Base-by-base conservation (phyloP, 2,888 invertebrate species). In the Lamellibrachia satsuma region DNA sequence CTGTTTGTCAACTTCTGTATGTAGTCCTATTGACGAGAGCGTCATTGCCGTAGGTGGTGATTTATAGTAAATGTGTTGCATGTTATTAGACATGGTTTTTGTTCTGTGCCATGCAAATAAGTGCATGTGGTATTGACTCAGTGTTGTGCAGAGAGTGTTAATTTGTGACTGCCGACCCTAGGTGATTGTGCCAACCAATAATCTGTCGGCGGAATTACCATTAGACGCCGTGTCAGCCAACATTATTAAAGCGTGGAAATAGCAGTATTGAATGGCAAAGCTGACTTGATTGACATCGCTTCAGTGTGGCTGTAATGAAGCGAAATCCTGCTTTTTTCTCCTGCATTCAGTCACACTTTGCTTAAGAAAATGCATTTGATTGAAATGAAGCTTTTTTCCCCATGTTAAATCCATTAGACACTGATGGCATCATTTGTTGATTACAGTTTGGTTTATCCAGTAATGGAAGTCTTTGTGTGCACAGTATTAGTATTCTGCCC, bases 101-200 rank as follows among this genome's bases (percentile, higher is more conserved):
- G 75, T 75, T 75, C 75, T 75, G 75, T n/a, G 22, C 75, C 75
- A 75, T 75, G 75, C 75, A 75, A 75, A 75, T 75, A 75, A 75
- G 75, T 75, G 75, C 75, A 22, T 75, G 75, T 75, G 22, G 75
- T 75, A 75, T 75, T 75, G 75, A 75, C 75, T 15, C 15, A 22
- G 75, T n/a, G 75, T 75, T 75, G 75, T 75, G 75, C 75, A n/a
- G 75, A 15, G 75, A 22, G 75, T 75, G 75, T 75, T 75, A 75
- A 75, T 22, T 75, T 75, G 75, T 75, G 75, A 75, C 75, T 75
- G 75, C 22, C 75, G 15, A 75, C 75, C 6, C 22, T 1, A 6
- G 4, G 75, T 75, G 75, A 75, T 15, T 75, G 75, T 75, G 75
- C 75, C 75, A 75, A 75, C 75, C 75, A 75, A 75, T 75, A 75